phyloP scores from a whole-genome alignment of 2,888 invertebrate species.

The Campoplex capitator region DNA sequence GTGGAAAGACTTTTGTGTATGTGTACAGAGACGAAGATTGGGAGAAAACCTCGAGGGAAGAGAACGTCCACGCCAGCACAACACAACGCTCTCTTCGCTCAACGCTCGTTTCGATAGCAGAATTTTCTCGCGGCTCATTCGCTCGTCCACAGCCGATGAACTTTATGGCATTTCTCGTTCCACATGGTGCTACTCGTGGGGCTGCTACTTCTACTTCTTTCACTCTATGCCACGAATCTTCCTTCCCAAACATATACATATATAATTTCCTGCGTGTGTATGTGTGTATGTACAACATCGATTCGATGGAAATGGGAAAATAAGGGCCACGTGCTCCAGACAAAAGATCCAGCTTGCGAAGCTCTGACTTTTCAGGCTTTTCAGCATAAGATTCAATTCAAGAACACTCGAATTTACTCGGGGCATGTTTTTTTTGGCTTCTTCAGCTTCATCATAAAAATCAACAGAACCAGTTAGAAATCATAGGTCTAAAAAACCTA shows the following conservation, averaged over 20 bases:
- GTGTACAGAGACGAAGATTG: slow-evolving; percentile 16
- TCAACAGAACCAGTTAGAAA: slow-evolving; percentile 24
- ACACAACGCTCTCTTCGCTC: neutral
- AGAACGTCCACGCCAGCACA: slow-evolving; percentile 28
- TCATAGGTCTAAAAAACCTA: slow-evolving; percentile 54
- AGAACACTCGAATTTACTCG: slow-evolving; percentile 4
- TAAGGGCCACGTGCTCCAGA: slow-evolving; percentile 57
- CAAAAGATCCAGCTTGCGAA: slow-evolving; percentile 27
- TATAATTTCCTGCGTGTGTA: neutral
- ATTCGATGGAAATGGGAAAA: neutral
- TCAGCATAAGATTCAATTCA: slow-evolving; percentile 10
- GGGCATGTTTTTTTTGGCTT: slow-evolving; percentile 19
- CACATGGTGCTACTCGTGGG: slow-evolving; percentile 12
- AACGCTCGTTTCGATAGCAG: slow-evolving; percentile 37
- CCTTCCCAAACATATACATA: neutral
- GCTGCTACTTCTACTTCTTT: slow-evolving; percentile 17
- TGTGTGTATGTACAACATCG: neutral
- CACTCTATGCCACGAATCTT: slow-evolving; percentile 16
- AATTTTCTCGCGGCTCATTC: slow-evolving; percentile 55
- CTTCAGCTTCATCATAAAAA: slow-evolving; percentile 28
- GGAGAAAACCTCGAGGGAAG: slow-evolving; percentile 32
- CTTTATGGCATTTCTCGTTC: slow-evolving; percentile 50
- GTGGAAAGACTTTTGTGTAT: neutral
- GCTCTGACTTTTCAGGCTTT: slow-evolving; percentile 31
- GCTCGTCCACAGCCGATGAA: slow-evolving; percentile 52